phyloP scores from a whole-genome alignment of 2,888 invertebrate genomes.

The Rhagonycha lutea region DNA sequence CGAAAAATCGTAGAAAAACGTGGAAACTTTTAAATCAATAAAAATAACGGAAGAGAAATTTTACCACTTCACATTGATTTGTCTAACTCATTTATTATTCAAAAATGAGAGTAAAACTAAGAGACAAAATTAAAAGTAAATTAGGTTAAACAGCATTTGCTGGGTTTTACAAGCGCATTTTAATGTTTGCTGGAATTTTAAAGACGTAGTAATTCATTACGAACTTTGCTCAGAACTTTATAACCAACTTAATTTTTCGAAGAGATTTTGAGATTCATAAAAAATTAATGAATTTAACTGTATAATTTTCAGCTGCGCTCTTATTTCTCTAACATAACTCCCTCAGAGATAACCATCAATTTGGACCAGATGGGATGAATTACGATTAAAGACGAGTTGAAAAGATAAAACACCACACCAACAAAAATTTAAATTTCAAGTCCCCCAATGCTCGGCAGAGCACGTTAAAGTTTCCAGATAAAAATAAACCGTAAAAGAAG shows the following conservation, averaged over 20 bases:
- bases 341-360: background rate
- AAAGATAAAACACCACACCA: background rate
- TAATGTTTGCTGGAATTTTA: background rate
- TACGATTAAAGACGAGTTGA: background rate
- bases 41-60: background rate
- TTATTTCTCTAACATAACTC: background rate
- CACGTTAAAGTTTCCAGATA: background rate
- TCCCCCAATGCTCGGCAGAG: background rate
- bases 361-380: background rate
- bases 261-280: background rate
- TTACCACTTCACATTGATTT: background rate
- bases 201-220: background rate
- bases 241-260: background rate
- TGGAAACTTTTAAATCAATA: too few relatives aligned
- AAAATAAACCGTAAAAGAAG: background rate
- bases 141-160: background rate
- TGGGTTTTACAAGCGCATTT: background rate
- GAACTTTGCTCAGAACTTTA: background rate
- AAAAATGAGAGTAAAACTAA: background rate
- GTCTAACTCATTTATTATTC: background rate
- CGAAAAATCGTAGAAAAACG: too few relatives aligned
- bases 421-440: background rate
- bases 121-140: background rate
- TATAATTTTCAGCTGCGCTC: background rate
- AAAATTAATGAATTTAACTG: background rate